These are phyloP conservation scores for Nomada goodeniana DNA, from an alignment of 2,888 invertebrate species.

Conservation along the genomic window DNA sequence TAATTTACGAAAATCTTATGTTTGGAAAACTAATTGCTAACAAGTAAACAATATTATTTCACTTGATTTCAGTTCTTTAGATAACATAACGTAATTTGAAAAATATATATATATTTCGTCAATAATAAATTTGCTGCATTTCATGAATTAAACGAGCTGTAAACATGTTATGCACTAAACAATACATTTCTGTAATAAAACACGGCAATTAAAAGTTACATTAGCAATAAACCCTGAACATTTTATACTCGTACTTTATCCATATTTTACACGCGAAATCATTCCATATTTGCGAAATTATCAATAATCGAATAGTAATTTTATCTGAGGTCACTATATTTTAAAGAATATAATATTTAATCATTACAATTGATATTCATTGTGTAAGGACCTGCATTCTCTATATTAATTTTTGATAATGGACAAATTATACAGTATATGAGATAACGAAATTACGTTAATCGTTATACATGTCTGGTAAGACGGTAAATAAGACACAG, in stretches of 20 bases:
- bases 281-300: conserved; percentile 51
- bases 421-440: conserved; percentile 16
- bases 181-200: conserved; percentile 6
- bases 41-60: conserved; percentile 13
- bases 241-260: conserved; percentile 21
- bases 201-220: background rate
- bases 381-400: background rate
- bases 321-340: conserved; percentile 9
- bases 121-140: background rate
- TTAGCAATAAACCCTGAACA: conserved; percentile 32
- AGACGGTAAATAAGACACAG: background rate
- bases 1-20: conserved; percentile 14
- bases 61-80: conserved; percentile 15
- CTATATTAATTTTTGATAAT: background rate
- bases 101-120: conserved; percentile 9
- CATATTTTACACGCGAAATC: conserved; percentile 32
- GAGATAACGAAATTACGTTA: background rate
- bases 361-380: background rate
- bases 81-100: background rate
- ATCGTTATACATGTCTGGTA: background rate
- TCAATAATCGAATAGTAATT: conserved; percentile 20
- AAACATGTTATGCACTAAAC: background rate
- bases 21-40: background rate
- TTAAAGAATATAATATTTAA: conserved; percentile 31
- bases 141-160: background rate